These are phyloP conservation scores for Imbricaverruca yamaguchii DNA, from an alignment of 2,888 invertebrate species.

Conservation along the genomic window DNA sequence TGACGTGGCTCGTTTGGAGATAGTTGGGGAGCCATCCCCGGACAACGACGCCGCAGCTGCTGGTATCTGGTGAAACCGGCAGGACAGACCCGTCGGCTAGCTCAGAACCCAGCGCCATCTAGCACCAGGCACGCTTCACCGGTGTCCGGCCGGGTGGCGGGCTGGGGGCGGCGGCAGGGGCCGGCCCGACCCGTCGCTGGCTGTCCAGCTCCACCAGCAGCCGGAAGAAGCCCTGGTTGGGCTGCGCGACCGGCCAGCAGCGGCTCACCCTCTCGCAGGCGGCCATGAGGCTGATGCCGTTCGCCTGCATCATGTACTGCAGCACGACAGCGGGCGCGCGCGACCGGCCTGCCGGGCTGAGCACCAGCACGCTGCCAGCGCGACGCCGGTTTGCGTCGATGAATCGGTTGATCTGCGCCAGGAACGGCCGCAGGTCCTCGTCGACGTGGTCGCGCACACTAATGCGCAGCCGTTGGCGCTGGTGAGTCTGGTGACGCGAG, in stretches of 20 bases:
- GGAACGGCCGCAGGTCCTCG: constrained; percentile 28
- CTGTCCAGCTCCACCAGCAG: neutral
- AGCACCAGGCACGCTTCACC: no score
- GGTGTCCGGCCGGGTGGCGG: no score
- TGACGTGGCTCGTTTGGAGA: no score
- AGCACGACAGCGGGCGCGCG: constrained; percentile 29
- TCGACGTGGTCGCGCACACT: constrained; percentile 27
- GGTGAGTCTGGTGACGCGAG: constrained; percentile 28
- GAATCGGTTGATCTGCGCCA: constrained; percentile 30
- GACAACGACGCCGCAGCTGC: no score
- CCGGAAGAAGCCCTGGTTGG: constrained; percentile 10
- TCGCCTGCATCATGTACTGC: constrained; percentile 28
- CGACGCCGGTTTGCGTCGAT: constrained; percentile 22
- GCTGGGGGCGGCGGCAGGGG: neutral
- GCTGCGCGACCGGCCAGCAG: neutral
- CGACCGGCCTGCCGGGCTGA: constrained; percentile 28
- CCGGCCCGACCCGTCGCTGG: neutral
- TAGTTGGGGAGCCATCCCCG: no score
- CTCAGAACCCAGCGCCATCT: no score
- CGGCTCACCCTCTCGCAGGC: neutral
- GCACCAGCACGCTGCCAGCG: constrained; percentile 28
- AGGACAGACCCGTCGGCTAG: no score
- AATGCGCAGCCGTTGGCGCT: constrained; percentile 29
- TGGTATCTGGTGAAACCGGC: no score
- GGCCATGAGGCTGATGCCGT: neutral